Percentiles rank a stretch among this genome's conserved stretches.
Evolutionary conservation across 2,888 invertebrate species (phyloP).

Genomic region (Phalera bucephala): DNA sequence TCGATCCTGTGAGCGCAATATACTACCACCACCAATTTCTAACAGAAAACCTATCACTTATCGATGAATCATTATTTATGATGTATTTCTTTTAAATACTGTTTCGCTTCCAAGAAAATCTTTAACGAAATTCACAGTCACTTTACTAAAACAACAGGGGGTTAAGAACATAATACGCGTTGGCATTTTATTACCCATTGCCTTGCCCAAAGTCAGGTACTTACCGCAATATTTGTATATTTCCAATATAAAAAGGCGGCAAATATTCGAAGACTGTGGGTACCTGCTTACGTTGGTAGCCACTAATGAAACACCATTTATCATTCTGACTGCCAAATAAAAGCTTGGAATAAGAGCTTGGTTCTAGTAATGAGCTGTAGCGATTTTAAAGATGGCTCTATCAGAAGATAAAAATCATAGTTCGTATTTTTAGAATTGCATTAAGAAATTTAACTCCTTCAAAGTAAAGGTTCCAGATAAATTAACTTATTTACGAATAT

Average conservation of each 20-base stretch:
- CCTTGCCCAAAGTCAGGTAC: neutral
- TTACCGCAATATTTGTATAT: conserved; percentile 15
- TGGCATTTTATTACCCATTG: neutral
- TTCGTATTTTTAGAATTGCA: no score
- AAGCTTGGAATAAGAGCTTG: conserved; percentile 41
- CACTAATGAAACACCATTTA: conserved; percentile 77
- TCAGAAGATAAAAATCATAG: no score
- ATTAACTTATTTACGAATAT: no score
- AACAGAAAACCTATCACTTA: no score
- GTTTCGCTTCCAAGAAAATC: no score
- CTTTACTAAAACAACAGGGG: neutral
- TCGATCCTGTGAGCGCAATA: no score
- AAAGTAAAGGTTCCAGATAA: no score
- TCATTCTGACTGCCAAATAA: conserved; percentile 75
- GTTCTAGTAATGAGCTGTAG: conserved; percentile 16
- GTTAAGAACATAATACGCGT: neutral
- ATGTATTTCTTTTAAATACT: no score
- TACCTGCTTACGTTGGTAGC: conserved; percentile 49
- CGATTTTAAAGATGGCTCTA: conserved; percentile 1
- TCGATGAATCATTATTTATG: no score
- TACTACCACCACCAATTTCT: no score
- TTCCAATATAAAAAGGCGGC: conserved; percentile 53
- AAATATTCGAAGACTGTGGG: conserved; percentile 45
- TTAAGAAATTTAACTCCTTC: no score
- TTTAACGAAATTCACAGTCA: no score